Evolutionary conservation across 1,140 invertebrate genomes (phyloP).

Genomic region (Drosophila elegans): DNA sequence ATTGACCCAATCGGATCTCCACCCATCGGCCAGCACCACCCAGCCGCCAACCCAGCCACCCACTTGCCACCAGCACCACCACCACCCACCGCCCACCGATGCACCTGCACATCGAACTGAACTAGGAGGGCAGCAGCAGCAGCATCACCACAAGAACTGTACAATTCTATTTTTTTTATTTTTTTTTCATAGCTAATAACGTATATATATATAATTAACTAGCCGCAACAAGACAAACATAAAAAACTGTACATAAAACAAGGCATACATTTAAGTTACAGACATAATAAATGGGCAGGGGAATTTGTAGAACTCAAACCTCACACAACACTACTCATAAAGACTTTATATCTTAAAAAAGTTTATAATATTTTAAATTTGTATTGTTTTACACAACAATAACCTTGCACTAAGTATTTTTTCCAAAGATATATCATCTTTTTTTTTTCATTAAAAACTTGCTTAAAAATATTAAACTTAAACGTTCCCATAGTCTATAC

Average conservation of each 20-base stretch:
- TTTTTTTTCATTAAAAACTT: too few species aligned
- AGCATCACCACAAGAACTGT: constrained; percentile 31
- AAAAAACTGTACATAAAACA: constrained; percentile 19
- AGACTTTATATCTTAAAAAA: too few species aligned
- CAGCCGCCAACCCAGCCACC: background rate
- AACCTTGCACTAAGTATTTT: too few species aligned
- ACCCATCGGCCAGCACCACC: constrained; percentile 10
- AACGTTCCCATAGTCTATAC: too few species aligned
- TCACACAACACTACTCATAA: background rate
- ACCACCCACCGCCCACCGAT: constrained; percentile 48
- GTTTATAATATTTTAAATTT: too few species aligned
- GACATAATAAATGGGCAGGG: background rate
- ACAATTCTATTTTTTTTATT: constrained; percentile 24
- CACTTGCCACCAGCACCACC: constrained; percentile 20
- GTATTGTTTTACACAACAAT: too few species aligned
- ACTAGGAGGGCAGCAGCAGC: constrained; percentile 19
- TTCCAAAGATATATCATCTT: too few species aligned
- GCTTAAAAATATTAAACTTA: too few species aligned
- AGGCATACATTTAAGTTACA: background rate
- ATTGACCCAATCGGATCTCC: constrained; percentile 75
- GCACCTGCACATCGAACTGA: constrained; percentile 63
- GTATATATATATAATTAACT: constrained; percentile 5
- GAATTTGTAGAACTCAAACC: background rate
- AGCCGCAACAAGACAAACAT: background rate
- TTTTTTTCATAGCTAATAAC: constrained; percentile 40